Base-by-base conservation (phyloP, 2,797 vertebrate genomes). In the Fundulus diaphanus region DNA sequence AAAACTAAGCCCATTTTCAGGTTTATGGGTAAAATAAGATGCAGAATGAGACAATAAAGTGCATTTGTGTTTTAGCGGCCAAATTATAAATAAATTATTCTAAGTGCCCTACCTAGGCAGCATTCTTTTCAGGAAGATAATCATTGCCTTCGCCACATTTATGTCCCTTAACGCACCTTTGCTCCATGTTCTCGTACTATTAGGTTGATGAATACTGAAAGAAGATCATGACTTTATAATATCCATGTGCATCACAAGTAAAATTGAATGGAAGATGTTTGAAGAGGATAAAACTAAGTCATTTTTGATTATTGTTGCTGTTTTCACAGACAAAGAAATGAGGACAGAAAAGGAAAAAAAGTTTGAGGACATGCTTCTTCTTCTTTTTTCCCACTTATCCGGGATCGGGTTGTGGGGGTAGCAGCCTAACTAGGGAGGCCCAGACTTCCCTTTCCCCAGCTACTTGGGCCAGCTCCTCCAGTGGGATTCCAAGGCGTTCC, bases 71-170 rank as follows among this genome's bases (percentile, higher is more conserved):
- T 96, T 96, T 92, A 94, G 94, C 90, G 90, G 94, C 92, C 93
- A 93, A 92, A 94, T 95, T 93, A 97, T 97, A 95, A 97, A 97
- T 97, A 96, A 96, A 93, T 97, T 93, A 97, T 97, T 95, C 81
- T 96, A 96, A 97, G 96, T 96, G 96, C 95, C 37, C 93, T 92
- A 85, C 83, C 89, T 83, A 1, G 86, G 84, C 90, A 85, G 90
- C 90, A 89, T 91, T 91, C 93, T 93, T 90, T 88, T 88, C 78
- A 86, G 80, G 91, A 88, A 86, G 87, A 93, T 96, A 95, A 96
- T 96, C 94, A 94, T 87, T 72, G 85, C 89, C 84, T 93, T 89
- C 91, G 93, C 89, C 82, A 86, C 85, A 82, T 88, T 85, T 77
- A 87, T 87, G 82, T 71, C 86, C 89, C 89, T 85, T 83, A 88